Percentiles rank a stretch among this genome's conserved stretches.
Conservation (phyloP, 2,113 vertebrate species). For the Sturnira hondurensis region DNA sequence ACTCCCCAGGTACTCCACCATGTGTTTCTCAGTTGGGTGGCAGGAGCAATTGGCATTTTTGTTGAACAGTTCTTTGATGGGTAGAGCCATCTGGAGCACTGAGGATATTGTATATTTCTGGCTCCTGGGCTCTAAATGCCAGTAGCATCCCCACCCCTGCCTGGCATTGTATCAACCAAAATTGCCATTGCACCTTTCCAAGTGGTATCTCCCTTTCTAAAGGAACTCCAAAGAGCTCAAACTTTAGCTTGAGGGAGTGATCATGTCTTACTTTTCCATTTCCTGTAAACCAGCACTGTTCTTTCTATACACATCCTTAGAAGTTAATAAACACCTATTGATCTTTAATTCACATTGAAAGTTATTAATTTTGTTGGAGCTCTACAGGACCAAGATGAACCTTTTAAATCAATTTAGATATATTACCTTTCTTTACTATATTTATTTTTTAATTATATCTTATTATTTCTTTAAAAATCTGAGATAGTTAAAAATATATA, state of each 20-base stretch:
- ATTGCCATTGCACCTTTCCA: neutral
- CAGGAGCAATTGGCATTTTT: neutral
- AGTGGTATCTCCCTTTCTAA: neutral
- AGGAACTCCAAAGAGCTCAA: neutral
- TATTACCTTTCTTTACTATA: neutral
- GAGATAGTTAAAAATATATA: neutral
- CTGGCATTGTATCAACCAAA: neutral
- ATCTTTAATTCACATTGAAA: neutral
- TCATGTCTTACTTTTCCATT: neutral
- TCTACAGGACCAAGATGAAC: neutral
- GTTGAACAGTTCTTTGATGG: neutral
- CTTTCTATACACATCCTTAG: neutral
- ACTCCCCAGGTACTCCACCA: neutral
- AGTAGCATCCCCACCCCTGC: accelerated
- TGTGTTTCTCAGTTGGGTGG: neutral
- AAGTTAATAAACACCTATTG: neutral
- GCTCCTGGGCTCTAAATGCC: neutral
- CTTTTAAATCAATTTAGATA: neutral
- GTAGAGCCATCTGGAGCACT: neutral
- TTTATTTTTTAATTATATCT: neutral
- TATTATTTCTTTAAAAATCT: neutral
- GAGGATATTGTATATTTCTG: neutral
- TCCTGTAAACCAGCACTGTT: neutral
- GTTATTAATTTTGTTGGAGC: neutral
- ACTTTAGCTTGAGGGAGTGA: neutral